Evolutionary conservation across 1,140 invertebrate species (phyloP).

Genomic region (Lucilia sericata): DNA sequence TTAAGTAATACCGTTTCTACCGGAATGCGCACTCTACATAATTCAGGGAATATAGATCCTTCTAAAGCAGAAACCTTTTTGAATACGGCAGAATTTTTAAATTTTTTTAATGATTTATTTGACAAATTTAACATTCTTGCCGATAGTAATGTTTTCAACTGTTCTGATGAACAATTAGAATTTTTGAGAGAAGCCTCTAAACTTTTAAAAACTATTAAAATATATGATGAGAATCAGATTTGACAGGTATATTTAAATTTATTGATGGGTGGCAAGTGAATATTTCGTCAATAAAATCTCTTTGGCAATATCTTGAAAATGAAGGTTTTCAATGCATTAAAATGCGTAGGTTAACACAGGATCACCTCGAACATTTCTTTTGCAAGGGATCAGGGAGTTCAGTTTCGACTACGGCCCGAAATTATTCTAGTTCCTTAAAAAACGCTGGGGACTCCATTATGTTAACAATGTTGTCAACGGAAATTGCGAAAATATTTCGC

Average conservation of each 20-base stretch:
- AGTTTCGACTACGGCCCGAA: not conserved
- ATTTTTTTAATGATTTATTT: too few species aligned
- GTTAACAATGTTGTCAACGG: conserved; percentile 4
- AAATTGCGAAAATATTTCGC: not conserved
- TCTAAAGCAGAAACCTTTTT: not conserved
- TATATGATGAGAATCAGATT: not conserved
- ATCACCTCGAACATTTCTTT: conserved; percentile 26
- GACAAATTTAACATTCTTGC: too few species aligned
- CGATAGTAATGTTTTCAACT: not conserved
- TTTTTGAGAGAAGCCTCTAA: not conserved
- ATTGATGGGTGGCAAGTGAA: not conserved
- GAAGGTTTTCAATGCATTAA: not conserved
- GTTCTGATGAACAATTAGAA: not conserved
- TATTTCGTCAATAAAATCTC: not conserved
- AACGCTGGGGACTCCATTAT: too few species aligned
- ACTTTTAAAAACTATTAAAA: not conserved
- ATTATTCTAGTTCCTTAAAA: not conserved
- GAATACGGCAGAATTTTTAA: not conserved
- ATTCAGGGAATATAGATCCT: conserved; percentile 8
- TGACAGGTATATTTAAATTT: not conserved
- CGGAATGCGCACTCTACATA: not conserved
- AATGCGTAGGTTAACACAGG: not conserved
- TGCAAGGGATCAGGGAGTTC: not conserved
- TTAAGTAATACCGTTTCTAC: not conserved
- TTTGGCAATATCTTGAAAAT: not conserved